Evolutionary conservation across 1,140 invertebrate species (phyloP), one percentile per base, ranked within the genome.

Genomic region (Caligus rogercresseyi): DNA sequence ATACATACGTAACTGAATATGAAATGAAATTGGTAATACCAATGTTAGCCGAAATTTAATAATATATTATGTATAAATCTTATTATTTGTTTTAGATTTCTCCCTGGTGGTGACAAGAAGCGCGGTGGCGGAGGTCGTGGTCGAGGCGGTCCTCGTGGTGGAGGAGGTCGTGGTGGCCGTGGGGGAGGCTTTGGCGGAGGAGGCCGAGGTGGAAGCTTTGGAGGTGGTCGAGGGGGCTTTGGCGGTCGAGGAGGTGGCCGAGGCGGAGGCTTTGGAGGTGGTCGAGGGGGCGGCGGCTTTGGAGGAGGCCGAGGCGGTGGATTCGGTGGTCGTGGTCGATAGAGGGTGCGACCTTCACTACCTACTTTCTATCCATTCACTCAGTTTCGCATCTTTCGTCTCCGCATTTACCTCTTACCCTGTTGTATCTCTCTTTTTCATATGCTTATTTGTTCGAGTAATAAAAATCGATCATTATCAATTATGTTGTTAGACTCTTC

Each of bases 71-170:
- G n/a, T n/a, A n/a, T n/a, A n/a, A n/a, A n/a, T 19, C 55, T 16
- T 3, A n/a, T 20, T 1, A 24, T 20, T 3, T 20, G 55, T 19
- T n/a, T 20, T 1, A 18, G 57, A 1, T 21, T 21, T 16, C 20
- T 21, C 2, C 57, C 20, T 1, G 57, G 57, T 1, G 24, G 57
- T 31, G 57, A 25, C 23, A 18, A 25, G 26, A 25, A 26, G 18
- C 52, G 52, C 2, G 54, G 54, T 2, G 54, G 54, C 2, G 54
- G 19, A 3, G 18, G 19, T 18, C 25, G 57, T 25, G 57, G 57
- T 21, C 57, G 57, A 60, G 57, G 57, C 20, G 57, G 57, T 2
- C 26, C 23, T 24, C 55, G 55, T 13, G 54, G 56, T 25, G 57
- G 57, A 18, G 57, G 57, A 2, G 2, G 1, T 21, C 20, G 57